Conservation (phyloP, 2,113 vertebrate genomes). For the Formicarius rufipectus region DNA sequence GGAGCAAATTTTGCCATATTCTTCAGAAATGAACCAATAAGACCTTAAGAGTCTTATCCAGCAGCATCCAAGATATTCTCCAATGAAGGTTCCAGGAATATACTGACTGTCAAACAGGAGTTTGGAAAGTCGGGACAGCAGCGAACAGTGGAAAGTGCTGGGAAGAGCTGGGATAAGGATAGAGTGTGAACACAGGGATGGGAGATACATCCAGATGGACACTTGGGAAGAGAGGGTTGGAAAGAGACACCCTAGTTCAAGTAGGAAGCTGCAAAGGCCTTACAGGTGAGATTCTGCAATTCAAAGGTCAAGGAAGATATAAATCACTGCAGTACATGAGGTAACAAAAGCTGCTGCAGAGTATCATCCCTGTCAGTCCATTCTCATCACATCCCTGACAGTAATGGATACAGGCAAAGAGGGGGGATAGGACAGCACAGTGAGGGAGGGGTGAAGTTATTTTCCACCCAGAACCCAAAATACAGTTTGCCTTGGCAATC, state of each 20-base stretch:
- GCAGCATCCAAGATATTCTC: background rate
- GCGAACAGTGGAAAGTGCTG: background rate
- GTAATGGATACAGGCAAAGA: background rate
- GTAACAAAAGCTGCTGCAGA: background rate
- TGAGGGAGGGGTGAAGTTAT: background rate
- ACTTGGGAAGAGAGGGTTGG: background rate
- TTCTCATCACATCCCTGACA: background rate
- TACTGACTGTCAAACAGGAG: background rate
- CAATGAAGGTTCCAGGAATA: background rate
- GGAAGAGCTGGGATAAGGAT: background rate
- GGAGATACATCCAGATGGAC: background rate
- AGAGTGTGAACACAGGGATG: background rate
- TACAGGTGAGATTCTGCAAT: background rate
- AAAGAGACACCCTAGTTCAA: background rate
- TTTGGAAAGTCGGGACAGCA: background rate
- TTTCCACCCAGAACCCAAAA: background rate
- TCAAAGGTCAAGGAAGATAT: background rate
- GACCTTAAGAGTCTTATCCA: background rate
- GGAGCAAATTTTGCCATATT: background rate
- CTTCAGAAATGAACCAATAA: background rate
- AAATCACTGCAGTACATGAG: background rate
- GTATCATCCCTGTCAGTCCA: background rate
- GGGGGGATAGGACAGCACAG: background rate
- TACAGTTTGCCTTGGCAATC: background rate
- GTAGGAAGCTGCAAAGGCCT: background rate